phyloP scores from a whole-genome alignment of 2,888 invertebrate species.

The Drosophila anomelani region DNA sequence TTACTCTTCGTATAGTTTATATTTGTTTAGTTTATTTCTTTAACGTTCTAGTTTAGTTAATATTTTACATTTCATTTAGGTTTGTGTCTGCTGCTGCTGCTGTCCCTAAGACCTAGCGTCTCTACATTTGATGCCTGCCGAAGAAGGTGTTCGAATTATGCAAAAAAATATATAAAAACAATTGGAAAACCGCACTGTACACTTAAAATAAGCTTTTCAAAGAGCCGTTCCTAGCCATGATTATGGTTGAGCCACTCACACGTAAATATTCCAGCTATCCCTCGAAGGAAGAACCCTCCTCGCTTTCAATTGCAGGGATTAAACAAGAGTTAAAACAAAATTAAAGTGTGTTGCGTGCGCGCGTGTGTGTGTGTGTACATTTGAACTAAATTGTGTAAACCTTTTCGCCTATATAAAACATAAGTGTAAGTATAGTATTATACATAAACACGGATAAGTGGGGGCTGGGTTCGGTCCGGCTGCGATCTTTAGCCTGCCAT shows the following conservation, averaged over 20 bases:
- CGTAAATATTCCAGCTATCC: conserved; percentile 10
- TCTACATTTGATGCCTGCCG: conserved; percentile 21
- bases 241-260: background rate
- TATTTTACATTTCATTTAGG: conserved; percentile 48
- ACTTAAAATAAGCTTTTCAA: conserved; percentile 7
- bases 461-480: background rate
- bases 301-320: conserved; percentile 11
- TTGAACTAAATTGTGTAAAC: conserved; percentile 79
- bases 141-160: conserved; percentile 26
- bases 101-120: conserved; percentile 47
- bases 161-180: conserved; percentile 19
- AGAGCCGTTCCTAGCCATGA: conserved; percentile 10
- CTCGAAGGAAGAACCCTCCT: conserved; percentile 13
- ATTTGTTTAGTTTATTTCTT: conserved; percentile 28
- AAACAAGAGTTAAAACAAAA: conserved; percentile 44
- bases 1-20: conserved; percentile 28
- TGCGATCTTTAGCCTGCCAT: conserved; percentile 20
- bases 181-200: conserved; percentile 22
- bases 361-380: conserved; percentile 60
- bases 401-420: conserved; percentile 74
- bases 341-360: conserved; percentile 18
- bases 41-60: conserved; percentile 37
- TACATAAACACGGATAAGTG: conserved; percentile 59
- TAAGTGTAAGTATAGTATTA: conserved; percentile 72
- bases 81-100: conserved; percentile 34